These are phyloP conservation scores for Sycophila texana DNA, from an alignment of 2,888 invertebrate genomes.

Conservation along the genomic window DNA sequence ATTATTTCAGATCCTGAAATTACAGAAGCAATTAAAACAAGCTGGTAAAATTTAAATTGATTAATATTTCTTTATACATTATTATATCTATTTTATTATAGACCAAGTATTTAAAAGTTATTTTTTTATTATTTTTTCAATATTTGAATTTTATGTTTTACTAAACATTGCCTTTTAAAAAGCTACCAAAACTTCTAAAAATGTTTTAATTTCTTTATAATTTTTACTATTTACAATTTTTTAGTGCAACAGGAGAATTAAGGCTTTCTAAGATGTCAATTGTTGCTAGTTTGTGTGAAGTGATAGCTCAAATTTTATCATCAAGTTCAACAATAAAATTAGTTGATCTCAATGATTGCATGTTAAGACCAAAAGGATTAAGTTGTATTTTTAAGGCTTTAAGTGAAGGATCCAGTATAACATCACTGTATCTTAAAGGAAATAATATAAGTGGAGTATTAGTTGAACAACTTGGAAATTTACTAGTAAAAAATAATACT, in stretches of 20 bases:
- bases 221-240: constrained; percentile 46
- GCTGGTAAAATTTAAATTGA: constrained; percentile 62
- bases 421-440: constrained; percentile 71
- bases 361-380: constrained; percentile 72
- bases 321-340: constrained; percentile 70
- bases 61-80: no score
- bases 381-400: constrained; percentile 69
- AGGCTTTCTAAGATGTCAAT: constrained; percentile 66
- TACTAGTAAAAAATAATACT: constrained; percentile 69
- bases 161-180: neutral
- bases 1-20: constrained; percentile 65
- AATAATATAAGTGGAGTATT: constrained; percentile 71
- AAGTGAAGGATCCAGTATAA: constrained; percentile 69
- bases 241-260: constrained; percentile 67
- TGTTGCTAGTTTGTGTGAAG: constrained; percentile 68
- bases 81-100: neutral
- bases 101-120: no score
- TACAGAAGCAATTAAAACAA: constrained; percentile 65
- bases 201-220: neutral
- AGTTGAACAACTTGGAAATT: constrained; percentile 70
- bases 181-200: neutral
- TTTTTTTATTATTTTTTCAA: neutral
- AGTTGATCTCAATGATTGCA: constrained; percentile 73
- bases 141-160: neutral
- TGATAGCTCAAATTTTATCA: constrained; percentile 70